Base-by-base conservation (phyloP, 2,888 invertebrate species). In the Hirtodrosophila histrioides region DNA sequence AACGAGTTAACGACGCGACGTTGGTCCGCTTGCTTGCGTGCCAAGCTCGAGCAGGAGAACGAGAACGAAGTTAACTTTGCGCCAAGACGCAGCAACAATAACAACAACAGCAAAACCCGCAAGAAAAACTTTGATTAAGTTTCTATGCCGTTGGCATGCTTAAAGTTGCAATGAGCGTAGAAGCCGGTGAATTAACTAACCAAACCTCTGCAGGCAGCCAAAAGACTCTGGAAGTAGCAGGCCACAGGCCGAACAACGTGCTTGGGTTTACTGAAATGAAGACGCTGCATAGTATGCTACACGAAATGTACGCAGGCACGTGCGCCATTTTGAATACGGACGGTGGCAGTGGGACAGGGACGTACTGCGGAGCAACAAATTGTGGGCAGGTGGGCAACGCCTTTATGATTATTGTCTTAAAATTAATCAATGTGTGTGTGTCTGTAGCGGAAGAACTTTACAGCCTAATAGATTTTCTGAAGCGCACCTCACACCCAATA, bases 381-480 rank as follows among this genome's bases (percentile, higher is more conserved):
- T 69, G 66, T 60, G 75, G 58, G 64, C 55, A 67, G 76, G 69
- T 72, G 68, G 64, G 65, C 54, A 63, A 66, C 64, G 76, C 82
- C 75, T 79, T 82, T 79, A 85, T 82, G 85, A 82, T 85, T 86
- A 84, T 84, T 84, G 86, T 86, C 84, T 86, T 84, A 81, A 86
- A 84, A 86, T 84, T 84, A 86, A 84, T 84, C 84, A 84, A 86
- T 75, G 71, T 81, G 84, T 71, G 72, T 77, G 85, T 72, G 68
- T 68, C 55, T 53, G 63, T 53, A 66, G 43, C 69, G 69, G 49
- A 55, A 49, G 62, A 81, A 78, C 55, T 78, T 84, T 75, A 45
- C 49, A 72, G 37, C 43, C 72, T 79, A 73, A 83, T 79, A 79
- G 84, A 81, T 81, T 81, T 64, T 46, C 7, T 46, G 36, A 0